Percentiles rank a stretch among this genome's conserved stretches.
Conservation (phyloP, 2,888 invertebrate species). For the Diarsia mendica region DNA sequence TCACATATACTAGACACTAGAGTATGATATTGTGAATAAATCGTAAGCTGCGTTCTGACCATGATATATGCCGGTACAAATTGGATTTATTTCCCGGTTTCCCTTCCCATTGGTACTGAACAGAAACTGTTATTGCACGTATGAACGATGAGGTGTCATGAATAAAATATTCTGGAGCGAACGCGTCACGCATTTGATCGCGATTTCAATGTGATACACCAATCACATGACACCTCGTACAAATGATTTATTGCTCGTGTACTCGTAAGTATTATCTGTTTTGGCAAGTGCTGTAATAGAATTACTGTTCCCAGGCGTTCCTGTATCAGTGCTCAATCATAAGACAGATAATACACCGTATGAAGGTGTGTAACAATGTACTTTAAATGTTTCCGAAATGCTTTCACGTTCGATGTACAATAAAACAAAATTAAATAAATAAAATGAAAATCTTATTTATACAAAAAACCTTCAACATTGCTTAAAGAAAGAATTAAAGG, state of each 20-base stretch:
- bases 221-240: slow-evolving; percentile 70
- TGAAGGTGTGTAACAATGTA: no score
- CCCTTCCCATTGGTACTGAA: slow-evolving; percentile 83
- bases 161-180: slow-evolving; percentile 84
- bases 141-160: slow-evolving; percentile 87
- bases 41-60: slow-evolving; percentile 83
- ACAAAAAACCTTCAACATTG: no score
- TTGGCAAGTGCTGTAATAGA: slow-evolving; percentile 38
- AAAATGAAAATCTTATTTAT: no score
- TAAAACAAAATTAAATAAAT: no score
- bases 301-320: slow-evolving; percentile 32
- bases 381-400: not conserved
- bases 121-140: slow-evolving; percentile 87
- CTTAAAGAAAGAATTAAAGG: no score
- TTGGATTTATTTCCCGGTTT: slow-evolving; percentile 88
- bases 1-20: slow-evolving; percentile 53
- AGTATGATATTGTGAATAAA: slow-evolving; percentile 83
- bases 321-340: not conserved
- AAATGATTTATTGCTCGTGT: slow-evolving; percentile 62
- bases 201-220: slow-evolving; percentile 76
- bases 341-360: not conserved
- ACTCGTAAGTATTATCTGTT: slow-evolving; percentile 40
- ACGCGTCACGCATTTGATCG: slow-evolving; percentile 81
- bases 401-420: no score
- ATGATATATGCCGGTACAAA: slow-evolving; percentile 88